Evolutionary conservation across 2,113 vertebrate genomes (phyloP).

Genomic region (Pleuronectes platessa): DNA sequence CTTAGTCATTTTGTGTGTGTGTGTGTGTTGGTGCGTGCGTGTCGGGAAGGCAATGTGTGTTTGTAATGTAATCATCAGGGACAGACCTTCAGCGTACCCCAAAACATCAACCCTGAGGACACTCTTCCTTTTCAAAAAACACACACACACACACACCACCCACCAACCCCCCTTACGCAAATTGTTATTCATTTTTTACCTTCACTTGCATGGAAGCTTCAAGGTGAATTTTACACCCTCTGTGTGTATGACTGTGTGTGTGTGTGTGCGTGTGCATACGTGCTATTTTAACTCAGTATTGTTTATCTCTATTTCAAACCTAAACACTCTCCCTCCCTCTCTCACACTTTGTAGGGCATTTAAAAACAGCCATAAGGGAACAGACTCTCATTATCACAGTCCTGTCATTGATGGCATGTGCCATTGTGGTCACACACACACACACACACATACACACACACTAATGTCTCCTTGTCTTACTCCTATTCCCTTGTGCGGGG

Average conservation of each 20-base stretch:
- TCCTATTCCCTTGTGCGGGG: constrained; percentile 33
- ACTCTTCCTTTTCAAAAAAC: constrained; percentile 18
- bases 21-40: constrained; percentile 40
- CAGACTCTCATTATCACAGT: constrained; percentile 73
- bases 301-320: constrained; percentile 35
- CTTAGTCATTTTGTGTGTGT: constrained; percentile 81
- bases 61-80: constrained; percentile 66
- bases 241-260: constrained; percentile 70
- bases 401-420: constrained; percentile 81
- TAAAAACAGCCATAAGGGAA: constrained; percentile 61
- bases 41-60: constrained; percentile 61
- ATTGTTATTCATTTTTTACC: constrained; percentile 97
- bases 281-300: constrained; percentile 34
- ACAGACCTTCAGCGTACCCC: constrained; percentile 60
- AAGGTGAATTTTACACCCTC: constrained; percentile 82
- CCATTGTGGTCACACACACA: constrained; percentile 50
- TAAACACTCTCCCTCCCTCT: constrained; percentile 11
- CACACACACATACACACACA: constrained; percentile 39
- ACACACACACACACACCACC: neutral
- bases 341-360: constrained; percentile 40
- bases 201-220: constrained; percentile 73
- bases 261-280: constrained; percentile 80
- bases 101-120: constrained; percentile 52
- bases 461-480: constrained; percentile 50
- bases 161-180: constrained; percentile 29